Percentiles rank a stretch among this genome's conserved stretches.
These are phyloP conservation scores for Chrysolina americana DNA, from an alignment of 2,888 invertebrate species.

Conservation along the genomic window DNA sequence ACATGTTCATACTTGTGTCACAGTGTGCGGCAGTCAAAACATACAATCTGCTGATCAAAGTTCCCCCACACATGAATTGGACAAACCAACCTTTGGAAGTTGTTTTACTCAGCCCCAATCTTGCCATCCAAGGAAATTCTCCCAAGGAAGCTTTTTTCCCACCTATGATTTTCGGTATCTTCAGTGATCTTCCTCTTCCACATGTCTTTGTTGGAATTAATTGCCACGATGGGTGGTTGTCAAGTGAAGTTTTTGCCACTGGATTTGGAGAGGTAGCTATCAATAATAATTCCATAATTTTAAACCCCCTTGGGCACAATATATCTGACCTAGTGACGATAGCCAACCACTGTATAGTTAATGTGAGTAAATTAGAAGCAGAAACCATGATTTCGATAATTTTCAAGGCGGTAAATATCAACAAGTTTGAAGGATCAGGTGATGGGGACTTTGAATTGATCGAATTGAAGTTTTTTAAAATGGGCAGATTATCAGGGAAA, in stretches of 20 bases:
- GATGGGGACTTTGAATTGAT: too few species aligned
- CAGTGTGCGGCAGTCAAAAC: conserved; percentile 74
- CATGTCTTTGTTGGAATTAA: conserved; percentile 61
- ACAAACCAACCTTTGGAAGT: conserved; percentile 55
- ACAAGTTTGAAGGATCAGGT: too few species aligned
- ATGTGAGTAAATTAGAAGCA: too few species aligned
- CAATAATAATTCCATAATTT: too few species aligned
- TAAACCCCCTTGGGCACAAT: too few species aligned
- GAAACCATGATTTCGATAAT: too few species aligned
- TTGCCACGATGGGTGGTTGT: conserved; percentile 28
- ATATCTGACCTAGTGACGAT: too few species aligned
- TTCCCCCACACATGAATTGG: conserved; percentile 69
- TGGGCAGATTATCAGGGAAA: too few species aligned
- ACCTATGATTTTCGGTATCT: conserved; percentile 63
- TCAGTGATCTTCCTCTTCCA: conserved; percentile 58
- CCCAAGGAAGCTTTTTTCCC: conserved; percentile 69
- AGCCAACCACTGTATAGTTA: too few species aligned
- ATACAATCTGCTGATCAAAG: conserved; percentile 71
- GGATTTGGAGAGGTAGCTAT: too few species aligned
- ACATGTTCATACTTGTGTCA: conserved; percentile 49
- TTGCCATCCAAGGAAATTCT: conserved; percentile 73
- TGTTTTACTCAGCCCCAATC: conserved; percentile 69
- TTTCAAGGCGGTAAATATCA: too few species aligned
- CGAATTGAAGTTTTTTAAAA: too few species aligned
- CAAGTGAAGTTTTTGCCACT: not conserved